Percentiles rank a stretch among this genome's conserved stretches.
phyloP scores from a whole-genome alignment of 2,888 invertebrate genomes.

The Drosophila fulvimacula region DNA sequence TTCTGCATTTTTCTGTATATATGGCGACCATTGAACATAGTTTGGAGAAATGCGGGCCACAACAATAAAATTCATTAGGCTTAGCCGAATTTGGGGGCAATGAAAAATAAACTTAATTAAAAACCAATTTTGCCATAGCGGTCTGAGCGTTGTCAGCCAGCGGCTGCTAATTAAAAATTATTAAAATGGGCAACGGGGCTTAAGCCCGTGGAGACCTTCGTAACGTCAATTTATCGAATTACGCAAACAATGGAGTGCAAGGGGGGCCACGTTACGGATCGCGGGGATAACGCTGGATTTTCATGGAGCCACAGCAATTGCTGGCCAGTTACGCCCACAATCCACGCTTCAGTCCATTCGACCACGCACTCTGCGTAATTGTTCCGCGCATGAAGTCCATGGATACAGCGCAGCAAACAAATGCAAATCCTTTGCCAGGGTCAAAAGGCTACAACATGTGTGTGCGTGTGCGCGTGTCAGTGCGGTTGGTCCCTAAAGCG shows the following conservation, averaged over 20 bases:
- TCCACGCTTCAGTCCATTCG: conserved; percentile 37
- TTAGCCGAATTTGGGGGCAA: conserved; percentile 8
- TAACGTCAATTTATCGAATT: conserved; percentile 67
- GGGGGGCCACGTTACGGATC: background rate
- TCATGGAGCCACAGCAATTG: conserved; percentile 41
- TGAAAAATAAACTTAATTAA: conserved; percentile 47
- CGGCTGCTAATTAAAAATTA: conserved; percentile 72
- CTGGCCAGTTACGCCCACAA: conserved; percentile 12
- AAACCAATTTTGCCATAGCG: conserved; percentile 36
- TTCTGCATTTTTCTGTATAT: background rate
- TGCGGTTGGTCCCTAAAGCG: conserved; percentile 45
- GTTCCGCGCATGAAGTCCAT: conserved; percentile 41
- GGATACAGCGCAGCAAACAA: conserved; percentile 35
- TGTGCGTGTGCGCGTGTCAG: conserved; percentile 15
- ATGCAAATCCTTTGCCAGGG: conserved; percentile 64
- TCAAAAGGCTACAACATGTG: conserved; percentile 30
- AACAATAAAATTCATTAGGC: conserved; percentile 17
- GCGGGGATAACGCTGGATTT: conserved; percentile 13
- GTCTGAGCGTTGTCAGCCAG: conserved; percentile 26
- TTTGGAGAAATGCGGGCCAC: background rate
- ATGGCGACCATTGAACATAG: background rate
- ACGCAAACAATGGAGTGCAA: conserved; percentile 55
- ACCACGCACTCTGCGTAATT: conserved; percentile 68
- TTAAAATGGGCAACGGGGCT: conserved; percentile 54
- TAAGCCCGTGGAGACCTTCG: conserved; percentile 34